Evolutionary conservation across 2,888 invertebrate species (phyloP).

Genomic region (Synergus laeviventris): DNA sequence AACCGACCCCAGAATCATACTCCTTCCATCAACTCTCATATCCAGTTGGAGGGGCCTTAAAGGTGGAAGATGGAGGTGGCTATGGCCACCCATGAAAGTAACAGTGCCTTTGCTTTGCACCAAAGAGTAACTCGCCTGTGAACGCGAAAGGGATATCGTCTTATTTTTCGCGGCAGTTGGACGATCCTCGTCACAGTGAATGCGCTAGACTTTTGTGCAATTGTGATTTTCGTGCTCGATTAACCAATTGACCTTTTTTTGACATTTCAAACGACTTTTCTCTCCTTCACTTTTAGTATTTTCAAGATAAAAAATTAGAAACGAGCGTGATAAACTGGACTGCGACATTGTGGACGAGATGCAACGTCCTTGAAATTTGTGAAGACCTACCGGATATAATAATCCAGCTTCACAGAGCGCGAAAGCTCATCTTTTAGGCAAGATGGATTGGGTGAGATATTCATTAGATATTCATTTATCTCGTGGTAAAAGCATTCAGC

Average conservation of each 20-base stretch:
- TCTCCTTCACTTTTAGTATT: background rate
- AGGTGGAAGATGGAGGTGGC: constrained; percentile 58
- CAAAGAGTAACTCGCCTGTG: constrained; percentile 48
- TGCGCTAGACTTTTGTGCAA: constrained; percentile 26
- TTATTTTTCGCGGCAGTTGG: constrained; percentile 47
- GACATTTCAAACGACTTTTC: background rate
- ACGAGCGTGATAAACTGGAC: background rate
- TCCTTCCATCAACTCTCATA: constrained; percentile 40
- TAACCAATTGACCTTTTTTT: background rate
- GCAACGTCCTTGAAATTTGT: constrained; percentile 37
- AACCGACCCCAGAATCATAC: constrained; percentile 43
- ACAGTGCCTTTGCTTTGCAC: constrained; percentile 63
- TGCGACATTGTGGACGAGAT: constrained; percentile 13
- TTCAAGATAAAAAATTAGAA: background rate
- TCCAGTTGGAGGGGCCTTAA: constrained; percentile 48
- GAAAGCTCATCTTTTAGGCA: constrained; percentile 23
- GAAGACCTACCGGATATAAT: constrained; percentile 37
- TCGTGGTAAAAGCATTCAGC: background rate
- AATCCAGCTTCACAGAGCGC: constrained; percentile 32
- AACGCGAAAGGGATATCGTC: constrained; percentile 52
- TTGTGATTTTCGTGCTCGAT: constrained; percentile 4
- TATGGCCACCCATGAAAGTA: constrained; percentile 74
- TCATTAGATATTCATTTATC: background rate
- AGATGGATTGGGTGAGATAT: constrained; percentile 38
- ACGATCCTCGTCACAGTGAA: constrained; percentile 44